Evolutionary conservation across 2,888 invertebrate genomes (phyloP).

Genomic region (Nematopogon swammerdamellus): DNA sequence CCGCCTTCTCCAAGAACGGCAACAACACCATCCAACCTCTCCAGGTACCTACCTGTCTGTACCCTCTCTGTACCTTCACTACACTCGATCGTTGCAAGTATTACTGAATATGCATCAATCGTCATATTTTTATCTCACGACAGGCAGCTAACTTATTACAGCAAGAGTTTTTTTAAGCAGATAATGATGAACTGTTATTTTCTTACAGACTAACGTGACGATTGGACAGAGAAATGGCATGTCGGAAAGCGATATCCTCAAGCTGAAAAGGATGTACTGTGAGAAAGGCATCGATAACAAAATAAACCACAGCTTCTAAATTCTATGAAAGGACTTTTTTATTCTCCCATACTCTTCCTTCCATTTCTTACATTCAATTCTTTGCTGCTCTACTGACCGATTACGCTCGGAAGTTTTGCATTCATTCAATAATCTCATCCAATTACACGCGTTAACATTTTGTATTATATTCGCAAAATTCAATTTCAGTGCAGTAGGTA

Average conservation of each 20-base stretch:
- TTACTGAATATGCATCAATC: too few species aligned
- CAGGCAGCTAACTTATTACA: too few species aligned
- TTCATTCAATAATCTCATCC: not conserved
- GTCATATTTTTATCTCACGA: too few species aligned
- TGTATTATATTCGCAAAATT: not conserved
- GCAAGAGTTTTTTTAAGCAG: too few species aligned
- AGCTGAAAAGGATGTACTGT: slow-evolving; percentile 44
- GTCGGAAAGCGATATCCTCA: slow-evolving; percentile 34
- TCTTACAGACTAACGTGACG: slow-evolving; percentile 27
- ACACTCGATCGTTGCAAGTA: too few species aligned
- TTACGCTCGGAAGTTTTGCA: not conserved
- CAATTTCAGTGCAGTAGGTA: not conserved
- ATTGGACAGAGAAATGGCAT: slow-evolving; percentile 40
- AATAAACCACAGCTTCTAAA: too few species aligned
- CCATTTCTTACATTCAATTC: too few species aligned
- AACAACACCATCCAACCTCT: slow-evolving; percentile 62
- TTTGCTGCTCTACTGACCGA: not conserved
- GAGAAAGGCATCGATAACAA: too few species aligned
- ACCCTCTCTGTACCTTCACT: too few species aligned
- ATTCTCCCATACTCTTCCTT: not conserved
- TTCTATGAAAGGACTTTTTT: not conserved
- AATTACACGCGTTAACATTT: not conserved
- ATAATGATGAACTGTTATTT: too few species aligned
- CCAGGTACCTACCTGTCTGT: too few species aligned
- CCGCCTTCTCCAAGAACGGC: slow-evolving; percentile 66